Conservation (phyloP, 2,888 invertebrate species). For the Opisthograptis luteolata region DNA sequence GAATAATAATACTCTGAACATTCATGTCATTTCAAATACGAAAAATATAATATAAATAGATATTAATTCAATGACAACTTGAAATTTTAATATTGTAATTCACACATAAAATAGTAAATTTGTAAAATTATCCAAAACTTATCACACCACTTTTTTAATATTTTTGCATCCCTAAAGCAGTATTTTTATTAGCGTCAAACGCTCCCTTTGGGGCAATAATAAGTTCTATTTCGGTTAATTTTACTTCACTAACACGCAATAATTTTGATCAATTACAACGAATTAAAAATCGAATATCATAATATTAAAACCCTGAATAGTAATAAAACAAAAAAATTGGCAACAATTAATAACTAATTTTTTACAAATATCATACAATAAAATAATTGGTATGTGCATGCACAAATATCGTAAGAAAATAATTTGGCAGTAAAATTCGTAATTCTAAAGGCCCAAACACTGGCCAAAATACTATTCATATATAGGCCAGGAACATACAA, state of each 20-base stretch:
- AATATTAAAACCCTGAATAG: slow-evolving; percentile 83
- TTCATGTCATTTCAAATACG: slow-evolving; percentile 61
- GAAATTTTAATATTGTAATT: slow-evolving; percentile 79
- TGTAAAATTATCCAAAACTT: slow-evolving; percentile 85
- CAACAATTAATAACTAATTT: slow-evolving; percentile 83
- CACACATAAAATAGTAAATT: slow-evolving; percentile 84
- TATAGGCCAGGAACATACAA: slow-evolving; percentile 81
- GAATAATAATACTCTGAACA: slow-evolving; percentile 54
- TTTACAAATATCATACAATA: slow-evolving; percentile 79
- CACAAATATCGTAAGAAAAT: slow-evolving; percentile 84
- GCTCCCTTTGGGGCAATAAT: slow-evolving; percentile 83
- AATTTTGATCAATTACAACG: slow-evolving; percentile 84
- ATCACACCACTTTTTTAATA: slow-evolving; percentile 82
- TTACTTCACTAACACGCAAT: slow-evolving; percentile 82
- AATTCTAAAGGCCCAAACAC: slow-evolving; percentile 81
- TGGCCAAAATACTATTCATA: slow-evolving; percentile 82
- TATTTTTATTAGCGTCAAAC: slow-evolving; percentile 82
- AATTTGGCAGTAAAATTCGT: slow-evolving; percentile 85
- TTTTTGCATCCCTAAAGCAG: slow-evolving; percentile 83
- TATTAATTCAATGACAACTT: slow-evolving; percentile 61
- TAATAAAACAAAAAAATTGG: slow-evolving; percentile 81
- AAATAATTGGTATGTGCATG: slow-evolving; percentile 84
- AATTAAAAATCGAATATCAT: slow-evolving; percentile 80
- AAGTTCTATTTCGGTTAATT: slow-evolving; percentile 80
- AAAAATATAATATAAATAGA: slow-evolving; percentile 54